phyloP scores from a whole-genome alignment of 2,797 vertebrate genomes.

The Heterohyrax brucei region DNA sequence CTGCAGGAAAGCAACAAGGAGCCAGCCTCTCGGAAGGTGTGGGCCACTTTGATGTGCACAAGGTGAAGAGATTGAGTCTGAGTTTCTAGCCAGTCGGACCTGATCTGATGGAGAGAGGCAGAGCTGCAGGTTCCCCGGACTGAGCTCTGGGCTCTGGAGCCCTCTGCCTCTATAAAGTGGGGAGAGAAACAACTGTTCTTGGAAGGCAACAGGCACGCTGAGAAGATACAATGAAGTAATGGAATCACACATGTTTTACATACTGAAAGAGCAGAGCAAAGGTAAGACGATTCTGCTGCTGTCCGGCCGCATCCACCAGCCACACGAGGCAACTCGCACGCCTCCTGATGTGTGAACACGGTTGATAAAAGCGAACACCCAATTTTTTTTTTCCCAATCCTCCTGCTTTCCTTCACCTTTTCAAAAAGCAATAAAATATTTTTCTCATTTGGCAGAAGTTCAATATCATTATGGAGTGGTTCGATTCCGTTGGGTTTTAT shows the following conservation, averaged over 20 bases:
- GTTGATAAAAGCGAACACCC: no score
- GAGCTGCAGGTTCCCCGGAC: neutral
- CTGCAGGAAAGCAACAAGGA: neutral
- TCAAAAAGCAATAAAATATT: conserved; percentile 48
- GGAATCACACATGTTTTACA: neutral
- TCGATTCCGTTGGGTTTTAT: conserved; percentile 1
- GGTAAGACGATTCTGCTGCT: neutral
- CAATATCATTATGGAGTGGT: conserved; percentile 34
- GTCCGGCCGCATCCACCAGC: neutral
- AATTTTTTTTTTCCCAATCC: neutral
- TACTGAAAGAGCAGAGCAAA: neutral
- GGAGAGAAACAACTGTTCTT: conserved; percentile 1
- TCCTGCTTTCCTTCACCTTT: conserved; percentile 61
- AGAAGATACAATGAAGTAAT: conserved; percentile 5
- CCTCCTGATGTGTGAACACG: neutral
- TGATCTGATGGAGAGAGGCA: neutral
- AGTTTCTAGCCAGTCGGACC: neutral
- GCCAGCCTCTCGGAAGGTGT: neutral
- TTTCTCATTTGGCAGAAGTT: conserved; percentile 57
- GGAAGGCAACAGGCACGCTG: conserved; percentile 1
- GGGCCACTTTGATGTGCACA: neutral
- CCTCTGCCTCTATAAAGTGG: neutral
- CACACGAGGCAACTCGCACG: neutral
- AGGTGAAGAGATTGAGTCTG: neutral
- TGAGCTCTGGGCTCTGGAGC: neutral